Evolutionary conservation across 2,113 vertebrate genomes (phyloP).

Genomic region (Gasterosteus nipponicus): DNA sequence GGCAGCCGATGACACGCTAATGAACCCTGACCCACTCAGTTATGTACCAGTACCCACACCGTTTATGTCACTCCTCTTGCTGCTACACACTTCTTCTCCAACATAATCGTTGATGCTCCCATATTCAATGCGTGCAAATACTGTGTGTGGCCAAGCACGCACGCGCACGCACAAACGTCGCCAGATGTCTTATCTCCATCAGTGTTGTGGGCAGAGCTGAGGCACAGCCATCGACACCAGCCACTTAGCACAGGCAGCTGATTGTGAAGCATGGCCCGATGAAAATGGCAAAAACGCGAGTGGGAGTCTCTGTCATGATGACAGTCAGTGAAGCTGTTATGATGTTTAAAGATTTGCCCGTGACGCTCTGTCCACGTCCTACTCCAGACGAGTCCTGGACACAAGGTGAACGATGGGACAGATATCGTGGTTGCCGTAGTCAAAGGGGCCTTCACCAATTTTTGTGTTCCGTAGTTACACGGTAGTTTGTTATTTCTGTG

Average conservation of each 20-base stretch:
- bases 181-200: slow-evolving; percentile 76
- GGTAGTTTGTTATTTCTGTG: background rate
- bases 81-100: slow-evolving; percentile 38
- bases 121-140: slow-evolving; percentile 23
- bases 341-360: slow-evolving; percentile 42
- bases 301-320: slow-evolving; percentile 55
- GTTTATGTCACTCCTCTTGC: slow-evolving; percentile 58
- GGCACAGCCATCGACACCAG: slow-evolving; percentile 73
- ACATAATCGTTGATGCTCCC: slow-evolving; percentile 24
- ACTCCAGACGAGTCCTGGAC: slow-evolving; percentile 18
- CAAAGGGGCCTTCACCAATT: slow-evolving; percentile 1
- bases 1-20: slow-evolving; percentile 82
- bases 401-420: background rate
- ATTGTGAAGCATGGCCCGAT: slow-evolving; percentile 65
- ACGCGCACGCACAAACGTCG: slow-evolving; percentile 18
- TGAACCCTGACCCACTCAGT: slow-evolving; percentile 79
- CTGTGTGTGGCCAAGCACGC: background rate
- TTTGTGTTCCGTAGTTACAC: background rate
- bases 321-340: slow-evolving; percentile 46
- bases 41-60: slow-evolving; percentile 60
- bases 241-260: slow-evolving; percentile 74
- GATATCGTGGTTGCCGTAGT: background rate
- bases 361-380: slow-evolving; percentile 11
- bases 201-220: slow-evolving; percentile 66
- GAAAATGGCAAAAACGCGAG: slow-evolving; percentile 58